These are phyloP conservation scores for Orchesellides sinensis DNA, from an alignment of 2,888 invertebrate species.

Conservation along the genomic window DNA sequence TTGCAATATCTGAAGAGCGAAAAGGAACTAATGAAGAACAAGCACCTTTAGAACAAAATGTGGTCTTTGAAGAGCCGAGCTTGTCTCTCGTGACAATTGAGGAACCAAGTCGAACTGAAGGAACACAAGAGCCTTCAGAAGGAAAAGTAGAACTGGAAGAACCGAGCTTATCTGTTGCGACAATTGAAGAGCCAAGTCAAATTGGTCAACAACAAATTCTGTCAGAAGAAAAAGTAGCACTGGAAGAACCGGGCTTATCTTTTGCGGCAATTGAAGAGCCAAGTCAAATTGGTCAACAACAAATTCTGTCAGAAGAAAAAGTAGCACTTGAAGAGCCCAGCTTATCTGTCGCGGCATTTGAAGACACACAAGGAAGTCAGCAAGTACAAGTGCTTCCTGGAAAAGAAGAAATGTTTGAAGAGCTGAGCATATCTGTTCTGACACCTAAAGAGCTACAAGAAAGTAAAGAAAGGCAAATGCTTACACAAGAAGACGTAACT, in stretches of 20 bases:
- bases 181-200: neutral
- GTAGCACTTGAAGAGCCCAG: too few relatives aligned
- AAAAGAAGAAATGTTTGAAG: too few relatives aligned
- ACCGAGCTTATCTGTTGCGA: too few relatives aligned
- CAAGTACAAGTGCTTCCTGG: neutral
- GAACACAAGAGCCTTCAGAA: neutral
- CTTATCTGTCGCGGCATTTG: neutral
- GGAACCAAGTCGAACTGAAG: neutral
- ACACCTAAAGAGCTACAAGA: neutral
- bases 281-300: neutral
- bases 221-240: too few relatives aligned
- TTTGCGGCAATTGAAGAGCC: neutral
- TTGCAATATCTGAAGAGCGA: too few relatives aligned
- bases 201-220: neutral
- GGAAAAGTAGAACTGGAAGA: neutral
- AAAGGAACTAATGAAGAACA: too few relatives aligned
- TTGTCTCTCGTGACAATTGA: neutral
- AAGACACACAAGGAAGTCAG: neutral
- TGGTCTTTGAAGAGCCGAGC: too few relatives aligned
- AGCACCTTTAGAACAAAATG: too few relatives aligned
- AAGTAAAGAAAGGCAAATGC: too few relatives aligned
- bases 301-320: neutral
- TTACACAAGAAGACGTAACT: too few relatives aligned
- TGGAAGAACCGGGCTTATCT: neutral
- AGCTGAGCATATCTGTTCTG: neutral